Percentiles rank a stretch among this genome's conserved stretches.
These are phyloP conservation scores for Chiloscyllium punctatum DNA, from an alignment of 2,797 vertebrate species.

Conservation along the genomic window DNA sequence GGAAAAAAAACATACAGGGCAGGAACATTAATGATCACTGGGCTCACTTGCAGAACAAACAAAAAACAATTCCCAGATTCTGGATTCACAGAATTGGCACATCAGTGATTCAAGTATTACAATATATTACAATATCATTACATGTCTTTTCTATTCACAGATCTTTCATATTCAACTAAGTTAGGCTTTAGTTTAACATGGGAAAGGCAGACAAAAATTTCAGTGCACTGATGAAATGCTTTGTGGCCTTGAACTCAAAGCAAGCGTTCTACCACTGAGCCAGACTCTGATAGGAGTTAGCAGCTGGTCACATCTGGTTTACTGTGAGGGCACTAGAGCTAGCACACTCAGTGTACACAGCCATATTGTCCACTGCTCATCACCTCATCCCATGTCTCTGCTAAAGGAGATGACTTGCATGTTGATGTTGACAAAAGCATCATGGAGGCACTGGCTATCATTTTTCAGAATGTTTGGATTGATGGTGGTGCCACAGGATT, in stretches of 20 bases:
- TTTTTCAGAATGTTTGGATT: too few species aligned
- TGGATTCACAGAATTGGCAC: background rate
- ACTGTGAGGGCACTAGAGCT: background rate
- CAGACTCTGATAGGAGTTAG: background rate
- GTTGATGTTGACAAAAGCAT: background rate
- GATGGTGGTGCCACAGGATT: too few species aligned
- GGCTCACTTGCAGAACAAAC: background rate
- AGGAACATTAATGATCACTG: background rate
- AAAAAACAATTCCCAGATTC: background rate
- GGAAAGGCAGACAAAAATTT: background rate
- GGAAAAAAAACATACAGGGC: conserved; percentile 41
- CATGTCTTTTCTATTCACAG: background rate
- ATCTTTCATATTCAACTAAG: background rate
- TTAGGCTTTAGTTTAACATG: background rate
- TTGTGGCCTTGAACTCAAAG: background rate
- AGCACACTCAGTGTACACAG: background rate
- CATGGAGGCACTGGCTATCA: too few species aligned
- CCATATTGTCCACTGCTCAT: background rate
- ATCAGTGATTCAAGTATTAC: background rate
- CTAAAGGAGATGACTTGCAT: background rate
- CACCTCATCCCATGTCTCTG: background rate
- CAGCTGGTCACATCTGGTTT: background rate
- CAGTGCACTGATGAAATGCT: background rate
- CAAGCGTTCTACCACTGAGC: too few species aligned
- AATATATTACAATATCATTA: background rate